Conservation (phyloP, 2,888 invertebrate genomes). For the Stenichneumon culpator region DNA sequence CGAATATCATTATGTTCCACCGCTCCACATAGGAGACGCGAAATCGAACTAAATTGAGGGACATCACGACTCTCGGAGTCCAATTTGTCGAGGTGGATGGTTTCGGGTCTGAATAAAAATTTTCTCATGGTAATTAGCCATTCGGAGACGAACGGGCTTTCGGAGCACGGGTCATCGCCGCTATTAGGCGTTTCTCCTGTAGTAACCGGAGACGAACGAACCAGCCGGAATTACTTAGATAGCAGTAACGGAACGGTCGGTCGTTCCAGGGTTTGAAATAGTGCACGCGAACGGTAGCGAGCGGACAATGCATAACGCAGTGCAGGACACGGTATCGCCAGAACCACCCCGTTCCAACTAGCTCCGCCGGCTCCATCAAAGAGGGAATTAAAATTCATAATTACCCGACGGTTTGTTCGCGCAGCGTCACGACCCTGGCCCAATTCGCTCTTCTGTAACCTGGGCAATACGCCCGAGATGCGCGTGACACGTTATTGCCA, state of each 20-base stretch:
- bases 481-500: slow-evolving; percentile 53
- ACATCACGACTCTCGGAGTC: slow-evolving; percentile 45
- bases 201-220: slow-evolving; percentile 68
- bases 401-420: slow-evolving; percentile 75
- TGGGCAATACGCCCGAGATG: slow-evolving; percentile 41
- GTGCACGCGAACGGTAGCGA: slow-evolving; percentile 61
- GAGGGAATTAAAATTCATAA: slow-evolving; percentile 81
- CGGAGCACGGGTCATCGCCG: slow-evolving; percentile 21
- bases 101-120: slow-evolving; percentile 79
- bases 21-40: slow-evolving; percentile 26
- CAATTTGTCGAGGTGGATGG: slow-evolving; percentile 75
- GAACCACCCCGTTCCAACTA: slow-evolving; percentile 47
- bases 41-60: slow-evolving; percentile 58
- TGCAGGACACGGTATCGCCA: slow-evolving; percentile 12
- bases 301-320: slow-evolving; percentile 48
- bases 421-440: slow-evolving; percentile 19
- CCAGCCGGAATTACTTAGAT: slow-evolving; percentile 77
- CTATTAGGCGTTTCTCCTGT: slow-evolving; percentile 56
- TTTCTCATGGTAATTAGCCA: slow-evolving; percentile 80
- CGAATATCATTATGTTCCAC: background rate
- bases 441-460: slow-evolving; percentile 29
- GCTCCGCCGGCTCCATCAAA: slow-evolving; percentile 66
- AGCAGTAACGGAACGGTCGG: slow-evolving; percentile 65
- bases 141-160: slow-evolving; percentile 67
- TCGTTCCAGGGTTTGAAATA: slow-evolving; percentile 73